Conservation (phyloP, 1,140 invertebrate species). For the Atta texana region DNA sequence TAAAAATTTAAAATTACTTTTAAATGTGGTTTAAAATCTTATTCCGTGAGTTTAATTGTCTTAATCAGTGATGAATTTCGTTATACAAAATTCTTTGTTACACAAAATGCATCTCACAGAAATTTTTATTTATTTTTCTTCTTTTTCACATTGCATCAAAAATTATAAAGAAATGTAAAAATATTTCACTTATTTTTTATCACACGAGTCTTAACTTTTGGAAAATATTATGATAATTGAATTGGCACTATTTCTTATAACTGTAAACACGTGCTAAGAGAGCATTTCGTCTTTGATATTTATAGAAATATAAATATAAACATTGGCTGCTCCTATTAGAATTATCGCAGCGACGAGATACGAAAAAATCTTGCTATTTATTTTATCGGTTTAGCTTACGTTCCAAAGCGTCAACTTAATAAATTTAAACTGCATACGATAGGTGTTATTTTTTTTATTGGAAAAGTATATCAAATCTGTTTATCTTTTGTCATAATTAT, state of each 20-base stretch:
- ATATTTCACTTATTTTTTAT: slow-evolving; percentile 1
- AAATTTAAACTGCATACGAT: slow-evolving; percentile 22
- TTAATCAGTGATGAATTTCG: not conserved
- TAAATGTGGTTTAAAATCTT: not conserved
- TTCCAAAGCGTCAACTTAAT: slow-evolving; percentile 27
- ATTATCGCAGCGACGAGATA: slow-evolving; percentile 5
- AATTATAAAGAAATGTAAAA: not conserved
- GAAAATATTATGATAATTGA: not conserved
- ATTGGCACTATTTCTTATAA: not conserved
- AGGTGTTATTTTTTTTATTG: not conserved
- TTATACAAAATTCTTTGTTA: not conserved
- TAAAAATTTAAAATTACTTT: slow-evolving; percentile 30
- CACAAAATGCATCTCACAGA: not conserved
- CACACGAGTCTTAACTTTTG: not conserved
- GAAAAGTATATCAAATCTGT: slow-evolving; percentile 12
- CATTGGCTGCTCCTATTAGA: slow-evolving; percentile 33
- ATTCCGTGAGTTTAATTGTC: not conserved
- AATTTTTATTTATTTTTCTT: not conserved
- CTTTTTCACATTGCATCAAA: not conserved
- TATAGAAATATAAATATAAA: slow-evolving; percentile 77
- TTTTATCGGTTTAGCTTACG: not conserved
- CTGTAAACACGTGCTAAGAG: not conserved
- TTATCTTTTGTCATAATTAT: slow-evolving; percentile 17
- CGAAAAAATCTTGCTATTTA: slow-evolving; percentile 1
- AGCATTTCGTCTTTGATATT: slow-evolving; percentile 73